A percentile compares a stretch with the other conserved stretches of the same genome.
These are phyloP conservation scores for Calyptomena viridis DNA, from an alignment of 2,113 vertebrate species.

Conservation along the genomic window DNA sequence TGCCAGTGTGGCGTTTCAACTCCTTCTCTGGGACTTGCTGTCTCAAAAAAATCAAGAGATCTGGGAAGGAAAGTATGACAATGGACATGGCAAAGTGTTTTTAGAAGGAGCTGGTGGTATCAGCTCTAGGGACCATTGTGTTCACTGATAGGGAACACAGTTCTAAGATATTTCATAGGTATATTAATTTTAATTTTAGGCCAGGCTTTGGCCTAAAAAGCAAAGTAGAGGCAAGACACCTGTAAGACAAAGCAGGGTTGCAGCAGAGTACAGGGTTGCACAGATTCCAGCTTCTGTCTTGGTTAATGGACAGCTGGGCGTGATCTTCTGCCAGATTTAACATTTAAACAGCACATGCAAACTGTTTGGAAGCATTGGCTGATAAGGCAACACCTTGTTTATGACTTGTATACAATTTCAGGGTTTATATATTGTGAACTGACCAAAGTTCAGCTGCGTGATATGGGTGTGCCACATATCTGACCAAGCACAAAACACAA, in stretches of 20 bases:
- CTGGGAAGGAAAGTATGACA: background rate
- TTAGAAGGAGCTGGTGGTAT: background rate
- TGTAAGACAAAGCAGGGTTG: background rate
- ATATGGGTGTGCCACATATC: background rate
- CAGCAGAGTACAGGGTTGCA: background rate
- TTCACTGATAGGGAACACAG: background rate
- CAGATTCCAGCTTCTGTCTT: background rate
- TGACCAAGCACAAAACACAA: background rate
- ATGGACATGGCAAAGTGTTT: background rate
- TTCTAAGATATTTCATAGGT: background rate
- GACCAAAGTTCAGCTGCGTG: background rate
- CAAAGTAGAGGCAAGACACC: background rate
- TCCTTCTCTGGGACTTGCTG: background rate
- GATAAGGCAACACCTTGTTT: background rate
- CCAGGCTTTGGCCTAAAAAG: background rate
- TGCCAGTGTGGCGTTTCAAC: background rate
- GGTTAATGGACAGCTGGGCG: background rate
- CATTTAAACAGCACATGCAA: background rate
- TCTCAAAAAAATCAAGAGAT: background rate
- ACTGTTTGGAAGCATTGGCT: background rate
- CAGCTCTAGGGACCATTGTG: background rate
- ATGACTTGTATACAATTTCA: accelerated
- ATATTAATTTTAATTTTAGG: background rate
- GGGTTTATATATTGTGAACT: background rate
- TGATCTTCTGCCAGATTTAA: background rate